Conservation (phyloP, 2,113 vertebrate species). For the Elaphurus davidianus region DNA sequence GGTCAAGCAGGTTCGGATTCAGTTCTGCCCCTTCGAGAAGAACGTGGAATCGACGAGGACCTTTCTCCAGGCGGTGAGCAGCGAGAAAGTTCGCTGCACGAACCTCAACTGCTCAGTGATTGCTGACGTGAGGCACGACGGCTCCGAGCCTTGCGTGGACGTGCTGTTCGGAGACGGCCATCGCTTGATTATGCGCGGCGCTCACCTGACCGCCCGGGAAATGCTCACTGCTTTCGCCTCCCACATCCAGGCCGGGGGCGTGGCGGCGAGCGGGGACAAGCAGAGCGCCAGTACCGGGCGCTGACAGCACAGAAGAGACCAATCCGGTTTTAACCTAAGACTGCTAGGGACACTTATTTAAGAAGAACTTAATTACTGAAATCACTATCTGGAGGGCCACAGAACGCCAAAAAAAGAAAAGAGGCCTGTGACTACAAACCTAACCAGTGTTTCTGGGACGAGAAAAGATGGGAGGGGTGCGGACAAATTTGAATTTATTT, state of each 20-base stretch:
- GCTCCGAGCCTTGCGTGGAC: slow-evolving; percentile 90
- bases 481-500: not conserved
- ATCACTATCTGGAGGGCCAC: not conserved
- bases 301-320: not conserved
- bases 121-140: slow-evolving; percentile 89
- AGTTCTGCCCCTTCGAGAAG: slow-evolving; percentile 93
- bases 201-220: slow-evolving; percentile 64
- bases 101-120: slow-evolving; percentile 92
- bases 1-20: slow-evolving; percentile 88
- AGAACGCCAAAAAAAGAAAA: not conserved
- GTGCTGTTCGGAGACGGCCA: slow-evolving; percentile 83
- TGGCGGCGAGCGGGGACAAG: not conserved
- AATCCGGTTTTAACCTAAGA: not conserved
- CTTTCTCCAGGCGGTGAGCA: slow-evolving; percentile 88
- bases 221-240: slow-evolving; percentile 63
- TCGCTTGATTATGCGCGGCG: slow-evolving; percentile 61
- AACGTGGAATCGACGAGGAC: slow-evolving; percentile 90
- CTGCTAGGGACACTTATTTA: not conserved
- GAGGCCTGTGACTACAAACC: not conserved
- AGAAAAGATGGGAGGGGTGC: not conserved
- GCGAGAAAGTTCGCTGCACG: slow-evolving; percentile 87
- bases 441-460: not conserved
- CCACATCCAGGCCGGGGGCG: slow-evolving; percentile 28
- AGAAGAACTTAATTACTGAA: not conserved
- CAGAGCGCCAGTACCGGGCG: not conserved